phyloP scores from a whole-genome alignment of 2,113 vertebrate genomes.

The Struthidea cinerea region DNA sequence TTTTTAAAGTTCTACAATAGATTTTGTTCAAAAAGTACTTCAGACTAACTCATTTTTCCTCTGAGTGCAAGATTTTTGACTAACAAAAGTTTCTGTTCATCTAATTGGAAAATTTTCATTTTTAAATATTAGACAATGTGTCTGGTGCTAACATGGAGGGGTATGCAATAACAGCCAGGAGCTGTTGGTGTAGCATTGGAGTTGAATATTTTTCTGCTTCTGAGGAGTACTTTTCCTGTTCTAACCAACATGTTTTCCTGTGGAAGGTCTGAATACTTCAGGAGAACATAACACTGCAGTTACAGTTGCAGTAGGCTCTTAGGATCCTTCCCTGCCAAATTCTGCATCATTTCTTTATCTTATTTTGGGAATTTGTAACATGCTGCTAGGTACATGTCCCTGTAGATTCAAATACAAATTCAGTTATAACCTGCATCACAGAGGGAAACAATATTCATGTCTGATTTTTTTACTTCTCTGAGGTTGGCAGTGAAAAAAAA shows the following conservation, averaged over 20 bases:
- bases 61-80: neutral
- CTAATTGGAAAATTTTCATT: neutral
- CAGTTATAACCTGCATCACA: neutral
- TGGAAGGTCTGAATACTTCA: neutral
- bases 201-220: neutral
- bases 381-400: neutral
- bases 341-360: neutral
- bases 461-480: neutral
- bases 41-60: neutral
- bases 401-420: neutral
- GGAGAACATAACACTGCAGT: neutral
- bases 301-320: neutral
- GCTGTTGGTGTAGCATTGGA: neutral
- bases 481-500: neutral
- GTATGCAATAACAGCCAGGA: neutral
- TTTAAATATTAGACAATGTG: neutral
- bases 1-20: neutral
- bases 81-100: neutral
- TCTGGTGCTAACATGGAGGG: neutral
- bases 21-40: neutral
- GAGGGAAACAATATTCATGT: neutral
- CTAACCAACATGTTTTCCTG: neutral
- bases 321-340: neutral
- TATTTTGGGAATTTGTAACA: neutral
- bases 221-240: neutral